A percentile compares a stretch with the other conserved stretches of the same genome.
phyloP scores from a whole-genome alignment of 2,888 invertebrate species.

The Dione vanillae region DNA sequence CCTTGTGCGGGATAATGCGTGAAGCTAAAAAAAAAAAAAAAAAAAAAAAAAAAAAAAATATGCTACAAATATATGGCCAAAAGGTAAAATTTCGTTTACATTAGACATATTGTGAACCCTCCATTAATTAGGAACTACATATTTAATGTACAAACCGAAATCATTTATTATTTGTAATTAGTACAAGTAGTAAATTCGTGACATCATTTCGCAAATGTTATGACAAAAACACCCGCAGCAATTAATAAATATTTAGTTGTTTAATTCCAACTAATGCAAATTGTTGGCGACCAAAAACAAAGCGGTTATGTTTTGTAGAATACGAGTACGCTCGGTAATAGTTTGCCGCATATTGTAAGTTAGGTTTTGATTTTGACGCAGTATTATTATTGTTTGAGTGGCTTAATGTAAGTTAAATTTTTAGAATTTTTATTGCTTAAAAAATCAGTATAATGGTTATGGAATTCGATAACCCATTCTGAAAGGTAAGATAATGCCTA shows the following conservation, averaged over 20 bases:
- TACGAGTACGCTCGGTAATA: constrained; percentile 28
- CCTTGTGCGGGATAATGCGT: too few species aligned
- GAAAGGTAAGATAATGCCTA: too few species aligned
- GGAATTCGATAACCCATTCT: too few species aligned
- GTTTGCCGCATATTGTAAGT: constrained; percentile 26
- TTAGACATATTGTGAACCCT: constrained; percentile 10
- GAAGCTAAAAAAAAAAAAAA: too few species aligned
- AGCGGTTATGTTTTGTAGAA: constrained; percentile 40
- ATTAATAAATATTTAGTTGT: constrained; percentile 44
- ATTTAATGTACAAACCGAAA: constrained; percentile 33
- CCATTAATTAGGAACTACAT: constrained; percentile 22
- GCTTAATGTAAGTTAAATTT: neutral
- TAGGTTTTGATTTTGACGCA: constrained; percentile 6
- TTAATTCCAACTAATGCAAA: constrained; percentile 43
- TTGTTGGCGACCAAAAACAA: constrained; percentile 36
- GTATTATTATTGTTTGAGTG: neutral
- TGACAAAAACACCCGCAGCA: constrained; percentile 37
- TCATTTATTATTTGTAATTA: constrained; percentile 38
- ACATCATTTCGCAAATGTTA: constrained; percentile 31
- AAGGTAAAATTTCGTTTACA: neutral
- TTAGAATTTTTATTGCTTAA: too few species aligned
- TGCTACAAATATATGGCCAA: too few species aligned
- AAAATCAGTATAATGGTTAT: too few species aligned
- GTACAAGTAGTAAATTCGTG: constrained; percentile 27
- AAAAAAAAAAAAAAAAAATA: too few species aligned